Conservation (phyloP, 1,140 invertebrate genomes). For the Trachymyrmex cornetzi region DNA sequence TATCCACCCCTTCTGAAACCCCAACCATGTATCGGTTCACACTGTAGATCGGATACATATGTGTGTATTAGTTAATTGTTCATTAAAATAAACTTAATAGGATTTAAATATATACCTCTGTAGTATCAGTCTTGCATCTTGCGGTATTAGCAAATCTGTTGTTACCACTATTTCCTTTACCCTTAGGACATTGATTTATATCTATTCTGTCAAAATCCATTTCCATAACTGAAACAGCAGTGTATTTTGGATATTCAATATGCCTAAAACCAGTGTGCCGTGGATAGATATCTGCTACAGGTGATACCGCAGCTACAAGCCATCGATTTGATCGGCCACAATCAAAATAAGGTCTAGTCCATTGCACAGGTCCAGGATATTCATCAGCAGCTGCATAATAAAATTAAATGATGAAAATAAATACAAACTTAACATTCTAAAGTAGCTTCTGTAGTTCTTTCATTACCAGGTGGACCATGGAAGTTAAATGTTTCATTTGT, state of each 20-base stretch:
- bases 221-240: constrained; percentile 96
- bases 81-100: constrained; percentile 1
- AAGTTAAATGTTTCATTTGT: constrained; percentile 98
- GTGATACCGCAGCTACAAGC: constrained; percentile 96
- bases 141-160: constrained; percentile 97
- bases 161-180: constrained; percentile 94
- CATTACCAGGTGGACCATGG: constrained; percentile 93
- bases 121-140: constrained; percentile 96
- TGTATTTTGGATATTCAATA: constrained; percentile 98
- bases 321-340: constrained; percentile 98
- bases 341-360: constrained; percentile 98
- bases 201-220: constrained; percentile 99
- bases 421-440: neutral
- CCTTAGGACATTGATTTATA: constrained; percentile 98
- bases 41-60: constrained; percentile 87
- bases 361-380: constrained; percentile 95
- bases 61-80: neutral
- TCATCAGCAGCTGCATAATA: constrained; percentile 91
- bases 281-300: constrained; percentile 98
- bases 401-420: constrained; percentile 29
- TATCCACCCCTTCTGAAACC: constrained; percentile 98
- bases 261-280: constrained; percentile 97
- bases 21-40: constrained; percentile 98
- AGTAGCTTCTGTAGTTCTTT: constrained; percentile 22
- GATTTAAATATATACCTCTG: constrained; percentile 90